phyloP scores from a whole-genome alignment of 2,113 vertebrate genomes.

The Myotis lucifugus region DNA sequence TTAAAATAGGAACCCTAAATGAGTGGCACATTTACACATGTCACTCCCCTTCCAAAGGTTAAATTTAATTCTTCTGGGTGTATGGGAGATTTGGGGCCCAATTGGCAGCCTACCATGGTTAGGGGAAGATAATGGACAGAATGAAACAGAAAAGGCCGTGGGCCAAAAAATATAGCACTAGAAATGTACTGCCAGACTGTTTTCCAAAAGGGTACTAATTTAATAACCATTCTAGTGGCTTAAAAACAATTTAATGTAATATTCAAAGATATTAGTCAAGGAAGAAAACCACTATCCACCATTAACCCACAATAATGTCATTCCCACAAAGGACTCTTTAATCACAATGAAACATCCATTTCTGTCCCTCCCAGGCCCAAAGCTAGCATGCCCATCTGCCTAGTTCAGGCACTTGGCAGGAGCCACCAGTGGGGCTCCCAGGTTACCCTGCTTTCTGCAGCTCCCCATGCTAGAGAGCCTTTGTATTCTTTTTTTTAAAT shows the following conservation, averaged over 20 bases:
- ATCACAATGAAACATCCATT: neutral
- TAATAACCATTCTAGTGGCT: constrained; percentile 48
- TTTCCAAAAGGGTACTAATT: constrained; percentile 54
- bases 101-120: neutral
- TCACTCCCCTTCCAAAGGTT: constrained; percentile 15
- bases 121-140: constrained; percentile 27
- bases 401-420: neutral
- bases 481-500: neutral
- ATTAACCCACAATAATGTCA: neutral
- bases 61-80: neutral
- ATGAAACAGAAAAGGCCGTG: constrained; percentile 14
- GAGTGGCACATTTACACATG: neutral
- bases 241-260: constrained; percentile 54
- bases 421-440: neutral
- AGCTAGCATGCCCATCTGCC: neutral
- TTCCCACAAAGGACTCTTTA: neutral
- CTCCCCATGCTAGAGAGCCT: neutral
- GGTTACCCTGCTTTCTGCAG: neutral
- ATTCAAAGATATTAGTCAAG: constrained; percentile 39
- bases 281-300: neutral
- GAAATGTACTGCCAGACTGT: constrained; percentile 38
- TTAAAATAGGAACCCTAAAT: constrained; percentile 25
- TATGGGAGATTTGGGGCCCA: neutral
- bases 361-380: neutral
- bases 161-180: neutral